These are phyloP conservation scores for Coboldia fuscipes DNA, from an alignment of 1,140 invertebrate species.

Conservation along the genomic window DNA sequence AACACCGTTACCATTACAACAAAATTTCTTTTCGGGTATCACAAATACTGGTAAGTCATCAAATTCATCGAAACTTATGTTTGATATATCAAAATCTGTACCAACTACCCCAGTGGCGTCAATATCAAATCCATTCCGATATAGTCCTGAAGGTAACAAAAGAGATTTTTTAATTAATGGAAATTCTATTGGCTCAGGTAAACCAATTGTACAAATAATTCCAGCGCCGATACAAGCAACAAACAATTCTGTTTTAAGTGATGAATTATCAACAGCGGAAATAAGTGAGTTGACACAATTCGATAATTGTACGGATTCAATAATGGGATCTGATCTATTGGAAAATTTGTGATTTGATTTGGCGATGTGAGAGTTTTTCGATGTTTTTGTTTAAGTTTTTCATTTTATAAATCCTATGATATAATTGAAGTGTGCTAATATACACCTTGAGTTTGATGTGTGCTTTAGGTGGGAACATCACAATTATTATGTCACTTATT, in stretches of 20 bases:
- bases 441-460: too few species aligned
- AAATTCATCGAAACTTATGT: slow-evolving; percentile 10
- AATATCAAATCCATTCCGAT: slow-evolving; percentile 28
- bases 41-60: slow-evolving; percentile 19
- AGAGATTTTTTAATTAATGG: slow-evolving; percentile 34
- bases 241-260: too few species aligned
- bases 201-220: neutral
- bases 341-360: neutral
- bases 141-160: slow-evolving; percentile 25
- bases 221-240: neutral
- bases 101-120: slow-evolving; percentile 33
- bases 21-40: slow-evolving; percentile 8
- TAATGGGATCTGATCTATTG: neutral
- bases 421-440: too few species aligned
- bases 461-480: too few species aligned
- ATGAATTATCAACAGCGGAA: neutral
- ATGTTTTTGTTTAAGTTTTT: too few species aligned
- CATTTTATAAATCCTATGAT: too few species aligned
- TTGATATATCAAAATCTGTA: slow-evolving; percentile 33
- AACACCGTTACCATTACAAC: slow-evolving; percentile 29
- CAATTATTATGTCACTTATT: too few species aligned
- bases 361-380: too few species aligned
- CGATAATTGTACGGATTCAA: neutral
- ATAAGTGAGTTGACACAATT: neutral
- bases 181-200: slow-evolving; percentile 23